A percentile compares a stretch with the other conserved stretches of the same genome.
Evolutionary conservation across 2,888 invertebrate species (phyloP).

Genomic region (Lydus trimaculatus): DNA sequence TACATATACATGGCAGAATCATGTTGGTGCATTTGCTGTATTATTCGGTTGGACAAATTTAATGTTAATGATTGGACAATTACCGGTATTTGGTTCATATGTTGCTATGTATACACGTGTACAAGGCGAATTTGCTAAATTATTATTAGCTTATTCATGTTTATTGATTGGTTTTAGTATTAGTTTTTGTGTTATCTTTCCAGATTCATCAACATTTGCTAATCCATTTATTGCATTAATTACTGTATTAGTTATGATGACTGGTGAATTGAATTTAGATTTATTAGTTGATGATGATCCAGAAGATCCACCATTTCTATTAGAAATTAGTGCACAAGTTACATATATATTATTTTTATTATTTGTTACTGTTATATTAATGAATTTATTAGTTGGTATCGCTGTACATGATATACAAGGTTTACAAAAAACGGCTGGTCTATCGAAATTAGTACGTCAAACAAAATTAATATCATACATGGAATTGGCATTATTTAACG

Average conservation of each 20-base stretch:
- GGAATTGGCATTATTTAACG: slow-evolving; percentile 81
- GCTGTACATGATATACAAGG: slow-evolving; percentile 90
- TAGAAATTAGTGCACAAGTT: slow-evolving; percentile 83
- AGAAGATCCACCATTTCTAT: slow-evolving; percentile 76
- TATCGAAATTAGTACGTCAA: slow-evolving; percentile 83
- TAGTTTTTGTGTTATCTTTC: slow-evolving; percentile 88
- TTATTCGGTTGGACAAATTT: slow-evolving; percentile 87
- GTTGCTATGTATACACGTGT: slow-evolving; percentile 92
- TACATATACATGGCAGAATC: slow-evolving; percentile 85
- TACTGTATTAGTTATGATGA: slow-evolving; percentile 89
- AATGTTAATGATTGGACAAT: slow-evolving; percentile 90
- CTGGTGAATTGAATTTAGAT: slow-evolving; percentile 82
- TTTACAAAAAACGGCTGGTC: slow-evolving; percentile 82
- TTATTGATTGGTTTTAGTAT: slow-evolving; percentile 86
- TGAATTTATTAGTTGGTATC: slow-evolving; percentile 86
- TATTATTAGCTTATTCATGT: slow-evolving; percentile 86
- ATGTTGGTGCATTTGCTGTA: slow-evolving; percentile 86
- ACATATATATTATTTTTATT: slow-evolving; percentile 82
- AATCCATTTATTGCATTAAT: slow-evolving; percentile 87
- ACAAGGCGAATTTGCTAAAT: slow-evolving; percentile 84
- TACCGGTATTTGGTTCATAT: slow-evolving; percentile 88
- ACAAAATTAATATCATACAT: slow-evolving; percentile 88
- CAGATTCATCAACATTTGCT: slow-evolving; percentile 80
- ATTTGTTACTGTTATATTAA: slow-evolving; percentile 84
- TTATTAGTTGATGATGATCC: slow-evolving; percentile 78